Evolutionary conservation across 1,140 invertebrate genomes (phyloP), one percentile per base, ranked within the genome.

Genomic region (Daktulosphaira vitifoliae): DNA sequence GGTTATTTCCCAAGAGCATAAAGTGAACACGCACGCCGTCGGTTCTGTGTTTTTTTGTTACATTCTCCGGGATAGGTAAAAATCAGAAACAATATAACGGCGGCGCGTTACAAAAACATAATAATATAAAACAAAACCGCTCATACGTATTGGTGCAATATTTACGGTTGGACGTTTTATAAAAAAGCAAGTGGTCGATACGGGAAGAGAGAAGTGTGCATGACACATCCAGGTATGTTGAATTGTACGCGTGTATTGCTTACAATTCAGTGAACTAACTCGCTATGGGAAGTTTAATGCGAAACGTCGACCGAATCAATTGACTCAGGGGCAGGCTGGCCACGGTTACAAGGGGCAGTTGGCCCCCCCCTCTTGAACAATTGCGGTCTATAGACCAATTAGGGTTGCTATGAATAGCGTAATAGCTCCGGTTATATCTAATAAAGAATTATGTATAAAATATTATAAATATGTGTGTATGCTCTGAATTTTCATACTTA

Each of bases 81-180:
- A 59, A 44, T 26, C 37, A 9, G 53, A 37, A 59, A 59, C 20
- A 54, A 23, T 39, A 23, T 38, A 38, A 38, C 37, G 22, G 18
- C 23, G 50, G 37, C 29, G 38, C 20, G 54, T 26, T 39, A n/a
- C n/a, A 44, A 56, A 56, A 59, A 59, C n/a, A n/a, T n/a, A n/a
- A n/a, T 59, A 25, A 38, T 42, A 33, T 33, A 33, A 33, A 33
- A 33, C 11, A n/a, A n/a, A n/a, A n/a, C n/a, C n/a, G n/a, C n/a
- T n/a, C n/a, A n/a, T 33, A 33, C 11, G 11, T 33, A 33, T 33
- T 11, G 29, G 29, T 11, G 11, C 25, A 44, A 44, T 44, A 59
- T 46, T 59, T 44, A 42, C 23, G 13, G 23, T 26, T 25, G 13
- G n/a, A 4, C 11, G 39, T 18, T 26, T 44, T 59, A 9, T 59